Conservation (phyloP, 2,888 invertebrate species). For the Kuschelorhynchus macadamiae region DNA sequence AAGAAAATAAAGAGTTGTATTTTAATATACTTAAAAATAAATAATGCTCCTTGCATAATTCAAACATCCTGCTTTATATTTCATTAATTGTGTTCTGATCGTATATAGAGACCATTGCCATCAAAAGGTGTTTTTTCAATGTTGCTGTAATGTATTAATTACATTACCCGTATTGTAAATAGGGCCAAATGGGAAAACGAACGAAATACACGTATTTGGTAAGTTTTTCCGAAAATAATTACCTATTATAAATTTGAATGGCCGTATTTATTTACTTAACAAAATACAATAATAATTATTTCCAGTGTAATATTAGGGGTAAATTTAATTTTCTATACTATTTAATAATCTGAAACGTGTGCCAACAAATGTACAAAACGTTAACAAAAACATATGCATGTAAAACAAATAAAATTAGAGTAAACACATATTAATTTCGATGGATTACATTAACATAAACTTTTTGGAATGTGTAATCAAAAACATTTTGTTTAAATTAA, state of each 20-base stretch:
- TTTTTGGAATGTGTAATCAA: slow-evolving; percentile 49
- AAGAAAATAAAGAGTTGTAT: no score
- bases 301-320: slow-evolving; percentile 51
- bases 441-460: slow-evolving; percentile 51
- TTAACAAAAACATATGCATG: slow-evolving; percentile 55
- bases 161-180: slow-evolving; percentile 22
- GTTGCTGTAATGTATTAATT: slow-evolving; percentile 25
- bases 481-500: slow-evolving; percentile 50
- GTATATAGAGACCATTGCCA: neutral
- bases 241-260: slow-evolving; percentile 48
- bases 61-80: neutral
- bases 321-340: slow-evolving; percentile 53
- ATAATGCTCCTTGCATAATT: no score
- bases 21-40: no score
- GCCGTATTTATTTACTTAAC: slow-evolving; percentile 50
- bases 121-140: neutral
- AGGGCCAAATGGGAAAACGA: slow-evolving; percentile 34
- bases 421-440: slow-evolving; percentile 55
- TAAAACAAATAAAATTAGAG: slow-evolving; percentile 54
- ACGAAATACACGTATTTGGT: slow-evolving; percentile 37
- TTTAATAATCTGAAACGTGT: slow-evolving; percentile 55
- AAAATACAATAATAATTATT: slow-evolving; percentile 54
- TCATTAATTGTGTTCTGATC: neutral
- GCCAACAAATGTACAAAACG: slow-evolving; percentile 55
- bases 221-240: slow-evolving; percentile 47